Evolutionary conservation across 2,888 invertebrate genomes (phyloP).

Genomic region (Drosophila greeni): DNA sequence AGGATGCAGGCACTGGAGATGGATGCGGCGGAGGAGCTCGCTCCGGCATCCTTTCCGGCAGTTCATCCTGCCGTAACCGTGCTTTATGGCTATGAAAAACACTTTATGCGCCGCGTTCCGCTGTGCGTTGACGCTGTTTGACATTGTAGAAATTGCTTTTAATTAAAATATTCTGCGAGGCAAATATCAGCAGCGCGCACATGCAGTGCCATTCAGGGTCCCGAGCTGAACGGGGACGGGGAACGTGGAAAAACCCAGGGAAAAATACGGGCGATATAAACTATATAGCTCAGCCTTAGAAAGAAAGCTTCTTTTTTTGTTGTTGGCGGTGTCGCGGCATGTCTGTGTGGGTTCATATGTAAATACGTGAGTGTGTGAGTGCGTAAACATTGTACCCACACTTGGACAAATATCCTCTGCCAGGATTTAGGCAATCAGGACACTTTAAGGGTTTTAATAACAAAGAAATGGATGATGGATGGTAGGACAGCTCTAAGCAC

Average conservation of each 20-base stretch:
- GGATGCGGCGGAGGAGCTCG: constrained; percentile 4
- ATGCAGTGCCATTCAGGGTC: constrained; percentile 24
- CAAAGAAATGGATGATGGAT: neutral
- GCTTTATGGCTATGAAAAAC: constrained; percentile 53
- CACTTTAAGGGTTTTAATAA: neutral
- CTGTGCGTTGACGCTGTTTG: constrained; percentile 55
- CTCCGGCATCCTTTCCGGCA: constrained; percentile 12
- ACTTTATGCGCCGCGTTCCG: constrained; percentile 45
- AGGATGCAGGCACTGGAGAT: constrained; percentile 3
- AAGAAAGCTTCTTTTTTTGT: constrained; percentile 19
- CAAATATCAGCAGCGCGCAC: constrained; percentile 39
- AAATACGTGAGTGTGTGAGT: neutral
- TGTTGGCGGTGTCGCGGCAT: constrained; percentile 7
- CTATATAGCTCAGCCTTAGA: constrained; percentile 21
- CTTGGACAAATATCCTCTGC: constrained; percentile 8
- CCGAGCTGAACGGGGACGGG: constrained; percentile 22
- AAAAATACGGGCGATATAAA: constrained; percentile 12
- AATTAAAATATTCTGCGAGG: constrained; percentile 56
- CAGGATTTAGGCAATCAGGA: neutral
- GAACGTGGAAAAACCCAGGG: neutral
- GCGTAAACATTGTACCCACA: constrained; percentile 15
- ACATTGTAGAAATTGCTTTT: constrained; percentile 65
- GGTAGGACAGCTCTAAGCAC: neutral
- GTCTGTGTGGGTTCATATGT: constrained; percentile 1
- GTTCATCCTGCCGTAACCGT: constrained; percentile 20